Evolutionary conservation across 2,888 invertebrate genomes (phyloP).

Genomic region (Nemoura dubitans): DNA sequence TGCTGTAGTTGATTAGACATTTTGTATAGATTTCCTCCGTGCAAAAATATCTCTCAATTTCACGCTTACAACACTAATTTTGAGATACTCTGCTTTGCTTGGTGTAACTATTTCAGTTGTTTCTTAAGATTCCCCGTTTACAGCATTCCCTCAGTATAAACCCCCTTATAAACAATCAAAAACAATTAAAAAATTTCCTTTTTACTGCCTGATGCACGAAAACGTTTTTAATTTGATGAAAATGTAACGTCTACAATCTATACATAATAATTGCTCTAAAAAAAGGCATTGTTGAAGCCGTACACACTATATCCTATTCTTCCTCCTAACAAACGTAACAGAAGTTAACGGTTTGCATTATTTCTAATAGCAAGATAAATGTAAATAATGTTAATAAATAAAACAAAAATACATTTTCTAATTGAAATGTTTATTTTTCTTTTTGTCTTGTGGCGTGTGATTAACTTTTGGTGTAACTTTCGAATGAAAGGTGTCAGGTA

Average conservation of each 20-base stretch:
- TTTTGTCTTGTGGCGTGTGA: neutral
- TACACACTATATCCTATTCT: neutral
- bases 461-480: no score
- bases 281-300: neutral
- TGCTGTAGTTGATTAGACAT: neutral
- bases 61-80: neutral
- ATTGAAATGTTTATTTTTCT: conserved; percentile 10
- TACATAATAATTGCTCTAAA: neutral
- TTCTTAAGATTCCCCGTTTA: no score
- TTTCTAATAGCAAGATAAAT: neutral
- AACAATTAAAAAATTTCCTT: neutral
- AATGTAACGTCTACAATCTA: neutral
- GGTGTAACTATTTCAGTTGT: no score
- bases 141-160: no score
- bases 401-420: conserved; percentile 27
- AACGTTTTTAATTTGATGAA: neutral
- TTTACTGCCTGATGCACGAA: conserved; percentile 16
- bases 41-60: neutral
- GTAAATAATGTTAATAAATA: conserved; percentile 10
- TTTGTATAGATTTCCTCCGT: no score
- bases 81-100: no score
- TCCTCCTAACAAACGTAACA: neutral
- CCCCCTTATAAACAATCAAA: neutral
- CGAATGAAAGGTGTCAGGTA: no score
- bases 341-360: neutral